phyloP scores from a whole-genome alignment of 1,140 invertebrate genomes.

The Tenebrio molitor region DNA sequence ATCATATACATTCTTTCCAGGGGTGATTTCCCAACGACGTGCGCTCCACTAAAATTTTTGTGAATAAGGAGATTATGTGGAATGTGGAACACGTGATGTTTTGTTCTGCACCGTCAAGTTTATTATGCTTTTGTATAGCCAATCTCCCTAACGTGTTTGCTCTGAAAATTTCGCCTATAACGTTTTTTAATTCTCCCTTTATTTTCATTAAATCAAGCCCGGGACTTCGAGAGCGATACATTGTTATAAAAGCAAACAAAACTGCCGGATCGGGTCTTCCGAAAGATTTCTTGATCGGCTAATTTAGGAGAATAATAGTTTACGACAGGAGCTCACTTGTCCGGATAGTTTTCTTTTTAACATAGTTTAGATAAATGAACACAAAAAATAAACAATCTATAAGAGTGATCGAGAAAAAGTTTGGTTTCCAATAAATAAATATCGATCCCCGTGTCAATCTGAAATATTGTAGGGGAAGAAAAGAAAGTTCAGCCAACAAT shows the following conservation, averaged over 20 bases:
- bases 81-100: conserved; percentile 7
- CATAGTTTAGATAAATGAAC: no score
- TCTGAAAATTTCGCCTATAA: neutral
- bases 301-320: no score
- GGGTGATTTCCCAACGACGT: conserved; percentile 10
- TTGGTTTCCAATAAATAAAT: neutral
- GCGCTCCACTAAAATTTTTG: conserved; percentile 6
- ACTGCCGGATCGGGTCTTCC: no score
- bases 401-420: neutral
- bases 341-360: no score
- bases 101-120: conserved; percentile 20
- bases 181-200: neutral
- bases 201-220: neutral
- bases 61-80: conserved; percentile 12
- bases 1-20: conserved; percentile 7
- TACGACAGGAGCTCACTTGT: no score
- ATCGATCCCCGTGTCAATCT: neutral
- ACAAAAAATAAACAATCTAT: conserved; percentile 5
- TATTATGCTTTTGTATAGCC: neutral
- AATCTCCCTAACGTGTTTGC: neutral
- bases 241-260: no score
- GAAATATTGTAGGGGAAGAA: neutral
- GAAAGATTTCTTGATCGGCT: no score
- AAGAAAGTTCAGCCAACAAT: neutral
- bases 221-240: neutral